Conservation (phyloP, 1,140 invertebrate species). For the Micrasema longulum region DNA sequence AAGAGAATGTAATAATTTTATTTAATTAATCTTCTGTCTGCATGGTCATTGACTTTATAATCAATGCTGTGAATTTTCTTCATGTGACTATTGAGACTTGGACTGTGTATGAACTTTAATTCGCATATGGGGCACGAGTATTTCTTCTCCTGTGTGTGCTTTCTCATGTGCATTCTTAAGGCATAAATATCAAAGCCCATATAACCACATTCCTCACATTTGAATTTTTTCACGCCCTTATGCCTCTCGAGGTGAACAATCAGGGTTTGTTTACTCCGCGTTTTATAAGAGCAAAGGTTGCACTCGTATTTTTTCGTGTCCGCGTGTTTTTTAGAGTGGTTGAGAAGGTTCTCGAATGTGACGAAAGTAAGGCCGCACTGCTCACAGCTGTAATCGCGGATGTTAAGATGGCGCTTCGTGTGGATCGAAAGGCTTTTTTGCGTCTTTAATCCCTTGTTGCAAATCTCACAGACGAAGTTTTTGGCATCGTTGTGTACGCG, state of each 20-base stretch:
- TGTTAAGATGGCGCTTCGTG: slow-evolving; percentile 64
- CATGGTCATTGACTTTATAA: slow-evolving; percentile 60
- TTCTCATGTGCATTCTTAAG: slow-evolving; percentile 21
- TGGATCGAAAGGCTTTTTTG: slow-evolving; percentile 60
- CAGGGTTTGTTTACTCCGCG: slow-evolving; percentile 63
- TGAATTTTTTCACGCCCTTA: slow-evolving; percentile 2
- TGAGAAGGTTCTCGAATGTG: slow-evolving; percentile 61
- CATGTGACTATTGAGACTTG: slow-evolving; percentile 65
- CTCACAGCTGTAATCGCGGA: slow-evolving; percentile 65
- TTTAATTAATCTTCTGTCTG: neutral
- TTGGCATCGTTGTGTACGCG: slow-evolving; percentile 60
- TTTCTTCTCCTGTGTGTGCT: slow-evolving; percentile 23
- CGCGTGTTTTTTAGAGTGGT: slow-evolving; percentile 64
- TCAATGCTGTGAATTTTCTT: slow-evolving; percentile 60
- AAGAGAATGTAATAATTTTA: too few species aligned
- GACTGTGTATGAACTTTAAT: slow-evolving; percentile 65
- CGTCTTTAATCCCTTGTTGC: slow-evolving; percentile 61
- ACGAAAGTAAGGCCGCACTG: slow-evolving; percentile 65
- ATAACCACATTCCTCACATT: slow-evolving; percentile 26
- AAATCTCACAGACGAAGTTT: slow-evolving; percentile 59
- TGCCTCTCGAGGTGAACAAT: slow-evolving; percentile 49
- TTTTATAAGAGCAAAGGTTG: slow-evolving; percentile 65
- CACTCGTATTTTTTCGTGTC: slow-evolving; percentile 68
- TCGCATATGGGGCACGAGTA: slow-evolving; percentile 28
- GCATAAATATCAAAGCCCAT: neutral